Conservation (phyloP, 2,113 vertebrate species). For the Hydrochoerus hydrochaeris region DNA sequence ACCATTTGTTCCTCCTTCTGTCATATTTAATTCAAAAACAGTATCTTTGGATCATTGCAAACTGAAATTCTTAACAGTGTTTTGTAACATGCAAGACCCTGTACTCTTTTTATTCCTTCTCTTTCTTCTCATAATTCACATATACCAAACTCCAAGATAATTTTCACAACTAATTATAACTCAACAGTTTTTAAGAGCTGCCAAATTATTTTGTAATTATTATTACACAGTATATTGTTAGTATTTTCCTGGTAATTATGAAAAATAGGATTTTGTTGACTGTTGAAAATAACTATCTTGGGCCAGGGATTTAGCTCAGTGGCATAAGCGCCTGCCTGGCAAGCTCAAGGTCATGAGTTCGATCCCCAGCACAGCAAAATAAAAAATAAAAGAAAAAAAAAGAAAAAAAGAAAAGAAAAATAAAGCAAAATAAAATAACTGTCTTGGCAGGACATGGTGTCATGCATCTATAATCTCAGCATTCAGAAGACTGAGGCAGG, state of each 20-base stretch:
- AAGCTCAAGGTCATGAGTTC: no score
- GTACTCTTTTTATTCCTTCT: neutral
- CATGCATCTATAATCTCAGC: no score
- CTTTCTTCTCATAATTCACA: neutral
- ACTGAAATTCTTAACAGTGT: neutral
- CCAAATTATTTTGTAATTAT: neutral
- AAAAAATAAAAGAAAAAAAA: no score
- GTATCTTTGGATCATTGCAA: constrained; percentile 28
- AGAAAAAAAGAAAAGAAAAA: no score
- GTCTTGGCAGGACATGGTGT: neutral
- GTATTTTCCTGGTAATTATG: neutral
- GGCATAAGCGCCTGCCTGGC: no score
- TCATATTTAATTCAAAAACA: constrained; percentile 31
- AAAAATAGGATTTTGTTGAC: neutral
- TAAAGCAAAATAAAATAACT: neutral
- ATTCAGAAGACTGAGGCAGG: no score
- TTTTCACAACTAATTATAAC: constrained; percentile 14
- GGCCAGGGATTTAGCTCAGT: no score
- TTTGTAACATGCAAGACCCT: neutral
- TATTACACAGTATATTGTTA: neutral
- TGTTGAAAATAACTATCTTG: neutral
- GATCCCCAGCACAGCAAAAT: no score
- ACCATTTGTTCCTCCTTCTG: neutral
- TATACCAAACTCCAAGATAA: neutral
- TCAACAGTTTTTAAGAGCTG: neutral